Evolutionary conservation across 2,797 vertebrate genomes (phyloP).

Genomic region (Chaetophractus vellerosus): DNA sequence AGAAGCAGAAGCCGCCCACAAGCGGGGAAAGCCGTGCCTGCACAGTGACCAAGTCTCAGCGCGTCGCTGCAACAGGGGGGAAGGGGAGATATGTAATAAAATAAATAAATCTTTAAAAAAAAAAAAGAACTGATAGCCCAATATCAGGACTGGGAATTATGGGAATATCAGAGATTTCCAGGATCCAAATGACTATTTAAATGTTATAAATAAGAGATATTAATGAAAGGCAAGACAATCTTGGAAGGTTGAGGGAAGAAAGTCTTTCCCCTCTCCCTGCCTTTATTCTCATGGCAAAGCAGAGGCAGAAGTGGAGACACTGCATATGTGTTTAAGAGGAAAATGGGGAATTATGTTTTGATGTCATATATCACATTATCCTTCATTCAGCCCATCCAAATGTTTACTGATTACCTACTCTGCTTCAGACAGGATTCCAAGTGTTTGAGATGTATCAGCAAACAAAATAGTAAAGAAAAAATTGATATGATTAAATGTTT

Average conservation of each 20-base stretch:
- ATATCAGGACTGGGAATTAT: not conserved
- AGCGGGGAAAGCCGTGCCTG: too few species aligned
- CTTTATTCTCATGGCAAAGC: too few species aligned
- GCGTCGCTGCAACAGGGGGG: too few species aligned
- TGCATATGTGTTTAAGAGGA: too few species aligned
- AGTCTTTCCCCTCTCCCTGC: not conserved
- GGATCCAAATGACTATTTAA: not conserved
- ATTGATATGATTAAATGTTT: not conserved
- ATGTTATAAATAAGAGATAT: not conserved
- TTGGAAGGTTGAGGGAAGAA: not conserved
- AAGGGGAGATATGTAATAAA: too few species aligned
- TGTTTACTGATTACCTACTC: too few species aligned
- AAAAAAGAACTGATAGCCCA: too few species aligned
- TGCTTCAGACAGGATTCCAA: not conserved
- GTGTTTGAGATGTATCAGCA: not conserved
- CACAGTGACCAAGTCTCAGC: too few species aligned
- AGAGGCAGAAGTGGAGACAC: too few species aligned
- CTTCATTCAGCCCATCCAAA: not conserved
- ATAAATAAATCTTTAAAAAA: too few species aligned
- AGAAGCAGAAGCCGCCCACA: too few species aligned
- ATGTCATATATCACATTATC: not conserved
- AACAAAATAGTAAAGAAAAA: not conserved
- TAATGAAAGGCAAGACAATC: not conserved
- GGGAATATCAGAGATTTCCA: not conserved
- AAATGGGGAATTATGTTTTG: too few species aligned